Evolutionary conservation across 2,888 invertebrate species (phyloP), one percentile per base, ranked within the genome.

Genomic region (Erynnis tages): DNA sequence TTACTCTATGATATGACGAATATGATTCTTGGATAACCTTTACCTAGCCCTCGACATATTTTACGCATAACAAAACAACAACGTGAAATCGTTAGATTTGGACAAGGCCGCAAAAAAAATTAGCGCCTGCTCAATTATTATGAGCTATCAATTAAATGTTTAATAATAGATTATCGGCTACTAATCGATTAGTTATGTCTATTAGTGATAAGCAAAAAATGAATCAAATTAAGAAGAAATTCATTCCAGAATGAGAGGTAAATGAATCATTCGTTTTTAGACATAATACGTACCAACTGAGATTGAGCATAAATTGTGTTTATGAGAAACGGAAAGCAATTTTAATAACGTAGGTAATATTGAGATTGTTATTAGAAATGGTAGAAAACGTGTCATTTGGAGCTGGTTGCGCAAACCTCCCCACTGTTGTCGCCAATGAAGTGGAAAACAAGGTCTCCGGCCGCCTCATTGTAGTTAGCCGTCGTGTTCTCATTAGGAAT

Each of bases 381-480:
- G 7, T 34, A 34, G 50, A 50, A 83, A 85, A 79, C 77, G 77
- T 76, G 78, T 79, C 79, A 77, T 77, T 73, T 69, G 80, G 72
- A 75, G 72, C 69, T 63, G 59, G 60, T 88, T 89, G 82, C 86
- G 86, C 73, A 85, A 87, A 56, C 68, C 57, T 69, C 76, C 78
- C 81, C 82, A 79, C 78, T 79, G 80, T 73, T 73, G 77, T 59
- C 73, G 70, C 76, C 87, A 87, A 73, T 86, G 81, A 79, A 88
- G 80, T 85, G 88, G 86, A 88, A 88, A 84, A 82, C 89, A 88
- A 88, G 89, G 89, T 87, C 89, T 85, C 74, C 71, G 79, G 72
- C 74, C 71, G 78, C 71, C 74, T 71, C 75, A 86, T 87, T 87
- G 86, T 87, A 82, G 78, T 75, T 70, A 71, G 71, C 71, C 62